Percentiles rank a stretch among this genome's conserved stretches.
Conservation (phyloP, 1,140 invertebrate genomes). For the Tribolium madens region DNA sequence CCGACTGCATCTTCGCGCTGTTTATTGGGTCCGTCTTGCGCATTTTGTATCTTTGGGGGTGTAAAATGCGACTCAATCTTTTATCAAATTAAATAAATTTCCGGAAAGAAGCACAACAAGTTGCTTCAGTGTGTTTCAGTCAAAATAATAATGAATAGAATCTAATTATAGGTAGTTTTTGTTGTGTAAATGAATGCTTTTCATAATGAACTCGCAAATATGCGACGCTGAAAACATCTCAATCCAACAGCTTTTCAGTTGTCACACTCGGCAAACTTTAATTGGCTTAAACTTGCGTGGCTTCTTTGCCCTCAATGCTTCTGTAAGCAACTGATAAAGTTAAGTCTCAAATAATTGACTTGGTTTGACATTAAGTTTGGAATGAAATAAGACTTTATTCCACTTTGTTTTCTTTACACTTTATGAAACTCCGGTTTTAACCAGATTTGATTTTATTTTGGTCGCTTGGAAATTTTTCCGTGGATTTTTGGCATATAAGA, state of each 20-base stretch:
- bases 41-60: neutral
- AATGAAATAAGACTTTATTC: neutral
- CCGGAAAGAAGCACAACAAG: neutral
- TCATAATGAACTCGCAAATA: constrained; percentile 36
- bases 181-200: constrained; percentile 24
- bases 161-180: neutral
- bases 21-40: constrained; percentile 9
- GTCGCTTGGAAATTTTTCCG: constrained; percentile 13
- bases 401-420: neutral
- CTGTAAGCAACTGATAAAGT: constrained; percentile 41
- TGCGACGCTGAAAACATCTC: constrained; percentile 6
- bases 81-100: neutral
- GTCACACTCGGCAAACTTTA: constrained; percentile 39
- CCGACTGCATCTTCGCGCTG: constrained; percentile 9
- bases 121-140: neutral
- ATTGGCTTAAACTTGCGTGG: constrained; percentile 39
- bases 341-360: constrained; percentile 45
- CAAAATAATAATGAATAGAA: neutral
- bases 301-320: constrained; percentile 31
- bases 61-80: neutral
- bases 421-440: neutral
- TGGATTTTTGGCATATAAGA: constrained; percentile 17
- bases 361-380: neutral
- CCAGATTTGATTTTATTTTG: constrained; percentile 3
- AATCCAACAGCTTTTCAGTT: constrained; percentile 30